Percentiles rank a stretch among this genome's conserved stretches.
phyloP scores from a whole-genome alignment of 2,888 invertebrate genomes.

The Archaeoteleia sp. region DNA sequence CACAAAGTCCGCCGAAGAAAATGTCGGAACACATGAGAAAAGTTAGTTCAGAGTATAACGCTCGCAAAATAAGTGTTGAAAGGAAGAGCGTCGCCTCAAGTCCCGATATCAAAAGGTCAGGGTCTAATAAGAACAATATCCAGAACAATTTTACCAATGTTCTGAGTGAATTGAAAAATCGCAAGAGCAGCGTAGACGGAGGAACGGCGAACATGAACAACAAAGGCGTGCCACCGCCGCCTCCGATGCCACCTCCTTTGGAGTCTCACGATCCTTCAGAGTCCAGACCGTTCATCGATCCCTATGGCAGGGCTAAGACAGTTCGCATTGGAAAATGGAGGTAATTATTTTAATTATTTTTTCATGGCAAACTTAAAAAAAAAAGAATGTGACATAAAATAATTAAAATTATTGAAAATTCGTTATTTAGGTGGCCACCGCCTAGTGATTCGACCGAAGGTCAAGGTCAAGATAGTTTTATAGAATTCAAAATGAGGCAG shows the following conservation, averaged over 20 bases:
- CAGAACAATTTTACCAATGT: constrained; percentile 76
- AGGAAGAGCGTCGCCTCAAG: constrained; percentile 64
- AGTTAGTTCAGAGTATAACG: constrained; percentile 64
- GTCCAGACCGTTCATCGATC: constrained; percentile 89
- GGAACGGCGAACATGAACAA: constrained; percentile 61
- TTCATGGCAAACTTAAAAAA: no score
- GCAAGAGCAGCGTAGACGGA: constrained; percentile 75
- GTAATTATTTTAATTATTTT: constrained; percentile 55
- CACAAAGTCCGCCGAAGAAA: constrained; percentile 72
- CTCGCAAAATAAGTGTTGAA: constrained; percentile 66
- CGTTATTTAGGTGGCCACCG: constrained; percentile 86
- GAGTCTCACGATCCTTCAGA: constrained; percentile 88
- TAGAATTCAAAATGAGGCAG: constrained; percentile 92
- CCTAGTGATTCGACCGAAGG: constrained; percentile 82
- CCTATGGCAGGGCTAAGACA: constrained; percentile 94
- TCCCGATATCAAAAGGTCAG: constrained; percentile 63
- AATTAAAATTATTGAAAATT: no score
- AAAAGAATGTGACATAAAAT: no score
- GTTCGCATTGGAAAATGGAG: constrained; percentile 96
- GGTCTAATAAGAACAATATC: constrained; percentile 67
- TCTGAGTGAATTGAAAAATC: constrained; percentile 75
- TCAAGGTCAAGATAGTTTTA: constrained; percentile 86
- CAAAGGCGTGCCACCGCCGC: constrained; percentile 79
- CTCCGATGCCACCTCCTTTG: constrained; percentile 92
- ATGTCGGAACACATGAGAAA: constrained; percentile 63